Evolutionary conservation across 2,797 vertebrate species (phyloP), one percentile per base, ranked within the genome.

Genomic region (Mionectes olivaceus): DNA sequence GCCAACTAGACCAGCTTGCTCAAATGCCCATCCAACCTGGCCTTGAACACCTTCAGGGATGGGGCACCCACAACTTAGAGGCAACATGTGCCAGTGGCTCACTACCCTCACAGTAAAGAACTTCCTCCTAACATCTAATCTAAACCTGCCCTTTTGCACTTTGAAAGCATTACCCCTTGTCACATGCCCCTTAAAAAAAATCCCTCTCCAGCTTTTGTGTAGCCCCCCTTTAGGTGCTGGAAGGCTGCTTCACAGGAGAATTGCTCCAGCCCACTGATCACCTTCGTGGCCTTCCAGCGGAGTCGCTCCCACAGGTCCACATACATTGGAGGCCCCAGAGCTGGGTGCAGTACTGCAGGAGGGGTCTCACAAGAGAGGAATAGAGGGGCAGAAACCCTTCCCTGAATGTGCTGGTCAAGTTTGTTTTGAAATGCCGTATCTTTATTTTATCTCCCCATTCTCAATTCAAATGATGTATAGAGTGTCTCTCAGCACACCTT

Each of bases 211-310:
- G 59, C 23, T 47, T 47, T 33, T 4, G 6, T 10, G 30, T 16
- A 47, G 60, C 3, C 3, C 4, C 16, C 19, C 24, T 39, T n/a
- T 30, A 47, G 50, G 4, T 33, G 30, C 19, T 30, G 50, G 35
- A 56, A 73, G 19, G 33, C 8, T 30, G 16, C 41, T 49, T 69
- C 35, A 37, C 0, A 23, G 41, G 8, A 65, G 41, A 47, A 21
- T 28, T 4, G 11, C 50, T 65, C 46, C 52, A 53, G 33, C 1
- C 1, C 27, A 25, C 32, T 0, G 0, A 59, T 25, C 30, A 46
- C 16, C 22, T 47, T 47, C 5, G 23, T 6, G 21, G 23, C 27
- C 5, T 13, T 59, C 57, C 23, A 30, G 0, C 33, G 41, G 39
- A 43, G 52, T 49, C 7, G 15, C 41, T 49, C 41, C 46, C 30